phyloP scores from a whole-genome alignment of 2,797 vertebrate genomes.

The Parauchenoglanis ngamensis region DNA sequence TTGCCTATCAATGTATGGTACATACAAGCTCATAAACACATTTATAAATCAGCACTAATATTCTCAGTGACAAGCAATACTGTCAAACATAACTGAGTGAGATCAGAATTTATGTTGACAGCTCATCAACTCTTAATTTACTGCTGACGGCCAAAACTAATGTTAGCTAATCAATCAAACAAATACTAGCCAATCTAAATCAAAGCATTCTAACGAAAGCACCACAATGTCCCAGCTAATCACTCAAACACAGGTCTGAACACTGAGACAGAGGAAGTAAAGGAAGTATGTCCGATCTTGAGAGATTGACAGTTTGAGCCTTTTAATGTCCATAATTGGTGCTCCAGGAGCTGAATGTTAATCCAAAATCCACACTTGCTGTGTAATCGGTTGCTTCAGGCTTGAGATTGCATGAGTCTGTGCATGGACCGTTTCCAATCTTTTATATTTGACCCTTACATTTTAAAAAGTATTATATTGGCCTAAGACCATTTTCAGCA shows the following conservation, averaged over 20 bases:
- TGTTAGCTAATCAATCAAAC: slow-evolving; percentile 25
- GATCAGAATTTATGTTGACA: slow-evolving; percentile 15
- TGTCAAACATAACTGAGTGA: slow-evolving; percentile 16
- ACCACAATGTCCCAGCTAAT: slow-evolving; percentile 13
- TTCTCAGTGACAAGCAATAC: neutral
- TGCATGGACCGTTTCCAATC: neutral
- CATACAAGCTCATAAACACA: neutral
- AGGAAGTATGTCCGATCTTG: neutral
- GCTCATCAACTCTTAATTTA: slow-evolving; percentile 15
- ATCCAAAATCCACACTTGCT: slow-evolving; percentile 16
- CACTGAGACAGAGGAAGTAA: slow-evolving; percentile 12
- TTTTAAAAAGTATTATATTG: neutral
- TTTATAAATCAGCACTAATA: neutral
- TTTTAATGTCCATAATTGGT: slow-evolving; percentile 18
- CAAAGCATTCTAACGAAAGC: neutral
- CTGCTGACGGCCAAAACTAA: slow-evolving; percentile 6
- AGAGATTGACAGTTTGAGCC: slow-evolving; percentile 20
- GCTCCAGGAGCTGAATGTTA: slow-evolving; percentile 2
- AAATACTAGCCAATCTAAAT: slow-evolving; percentile 23
- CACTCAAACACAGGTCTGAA: neutral
- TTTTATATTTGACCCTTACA: neutral
- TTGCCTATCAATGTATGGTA: neutral
- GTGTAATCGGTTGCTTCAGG: slow-evolving; percentile 27
- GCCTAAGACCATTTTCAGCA: neutral
- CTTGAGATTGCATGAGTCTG: slow-evolving; percentile 36